Evolutionary conservation across 1,140 invertebrate genomes (phyloP).

Genomic region (Zaprionus vittiger): DNA sequence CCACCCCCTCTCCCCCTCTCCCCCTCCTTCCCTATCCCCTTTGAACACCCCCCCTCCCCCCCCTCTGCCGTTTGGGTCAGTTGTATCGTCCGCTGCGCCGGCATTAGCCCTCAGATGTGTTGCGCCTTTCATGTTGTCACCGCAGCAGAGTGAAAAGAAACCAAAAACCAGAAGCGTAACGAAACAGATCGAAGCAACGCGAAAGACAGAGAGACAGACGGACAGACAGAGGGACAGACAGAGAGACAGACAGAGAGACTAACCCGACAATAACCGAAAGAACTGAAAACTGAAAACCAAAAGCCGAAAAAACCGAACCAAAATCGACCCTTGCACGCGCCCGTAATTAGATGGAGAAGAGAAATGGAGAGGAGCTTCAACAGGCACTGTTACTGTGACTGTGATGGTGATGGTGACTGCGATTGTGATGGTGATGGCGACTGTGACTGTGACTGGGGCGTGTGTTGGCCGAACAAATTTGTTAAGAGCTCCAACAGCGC

Average conservation of each 20-base stretch:
- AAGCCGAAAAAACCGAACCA: constrained; percentile 33
- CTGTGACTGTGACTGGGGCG: background rate
- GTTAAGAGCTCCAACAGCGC: constrained; percentile 83
- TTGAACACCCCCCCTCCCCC: background rate
- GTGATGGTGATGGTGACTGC: background rate
- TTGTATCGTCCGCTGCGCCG: constrained; percentile 15
- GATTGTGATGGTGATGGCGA: background rate
- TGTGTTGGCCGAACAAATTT: constrained; percentile 83
- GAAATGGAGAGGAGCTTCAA: background rate
- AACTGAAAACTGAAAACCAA: constrained; percentile 23
- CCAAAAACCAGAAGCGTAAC: constrained; percentile 84
- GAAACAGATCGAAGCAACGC: constrained; percentile 66
- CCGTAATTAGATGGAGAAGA: constrained; percentile 70
- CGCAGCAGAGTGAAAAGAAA: constrained; percentile 66
- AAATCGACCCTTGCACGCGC: constrained; percentile 68
- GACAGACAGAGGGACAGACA: constrained; percentile 7
- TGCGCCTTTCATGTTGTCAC: constrained; percentile 69
- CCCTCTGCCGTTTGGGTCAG: constrained; percentile 19
- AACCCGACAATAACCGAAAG: constrained; percentile 9
- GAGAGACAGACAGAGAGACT: constrained; percentile 21
- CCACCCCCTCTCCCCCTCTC: constrained; percentile 34
- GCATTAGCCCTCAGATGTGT: constrained; percentile 47
- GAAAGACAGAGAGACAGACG: constrained; percentile 12
- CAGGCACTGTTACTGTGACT: too few species aligned
- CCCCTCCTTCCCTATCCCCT: background rate